A percentile compares a stretch with the other conserved stretches of the same genome.
These are phyloP conservation scores for Magallana nippona DNA, from an alignment of 2,888 invertebrate species.

Conservation along the genomic window DNA sequence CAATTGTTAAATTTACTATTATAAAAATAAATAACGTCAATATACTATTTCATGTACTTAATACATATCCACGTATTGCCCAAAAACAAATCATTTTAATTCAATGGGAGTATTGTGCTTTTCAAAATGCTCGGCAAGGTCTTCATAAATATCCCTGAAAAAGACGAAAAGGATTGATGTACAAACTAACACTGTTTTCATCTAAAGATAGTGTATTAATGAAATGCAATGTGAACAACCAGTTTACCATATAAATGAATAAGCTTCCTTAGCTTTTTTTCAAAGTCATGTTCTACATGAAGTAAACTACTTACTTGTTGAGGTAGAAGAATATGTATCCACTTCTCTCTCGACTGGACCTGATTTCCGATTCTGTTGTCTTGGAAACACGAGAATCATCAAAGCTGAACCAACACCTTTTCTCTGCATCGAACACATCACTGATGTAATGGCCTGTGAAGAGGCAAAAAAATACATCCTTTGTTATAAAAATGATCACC, in stretches of 20 bases:
- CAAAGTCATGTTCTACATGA: too few relatives aligned
- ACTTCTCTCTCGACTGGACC: constrained; percentile 63
- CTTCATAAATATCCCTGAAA: constrained; percentile 29
- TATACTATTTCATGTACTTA: not conserved
- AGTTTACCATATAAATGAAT: too few relatives aligned
- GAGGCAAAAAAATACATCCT: not conserved
- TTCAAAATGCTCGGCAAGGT: constrained; percentile 1
- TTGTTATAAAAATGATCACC: too few relatives aligned
- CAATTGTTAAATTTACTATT: too few relatives aligned
- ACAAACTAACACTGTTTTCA: not conserved
- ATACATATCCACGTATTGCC: not conserved
- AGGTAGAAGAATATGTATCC: constrained; percentile 78
- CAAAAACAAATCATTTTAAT: not conserved
- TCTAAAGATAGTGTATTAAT: not conserved
- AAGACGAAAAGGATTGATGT: not conserved
- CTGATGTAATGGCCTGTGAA: constrained; percentile 75
- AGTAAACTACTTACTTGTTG: constrained; percentile 61
- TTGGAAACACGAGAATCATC: constrained; percentile 71
- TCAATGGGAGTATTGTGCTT: not conserved
- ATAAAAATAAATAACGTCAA: constrained; percentile 21
- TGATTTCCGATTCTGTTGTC: constrained; percentile 67
- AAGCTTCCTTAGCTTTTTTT: too few relatives aligned
- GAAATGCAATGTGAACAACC: not conserved
- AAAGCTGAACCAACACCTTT: constrained; percentile 71
- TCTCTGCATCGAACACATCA: constrained; percentile 74